Conservation (phyloP, 2,113 vertebrate species). For the Phainopepla nitens region DNA sequence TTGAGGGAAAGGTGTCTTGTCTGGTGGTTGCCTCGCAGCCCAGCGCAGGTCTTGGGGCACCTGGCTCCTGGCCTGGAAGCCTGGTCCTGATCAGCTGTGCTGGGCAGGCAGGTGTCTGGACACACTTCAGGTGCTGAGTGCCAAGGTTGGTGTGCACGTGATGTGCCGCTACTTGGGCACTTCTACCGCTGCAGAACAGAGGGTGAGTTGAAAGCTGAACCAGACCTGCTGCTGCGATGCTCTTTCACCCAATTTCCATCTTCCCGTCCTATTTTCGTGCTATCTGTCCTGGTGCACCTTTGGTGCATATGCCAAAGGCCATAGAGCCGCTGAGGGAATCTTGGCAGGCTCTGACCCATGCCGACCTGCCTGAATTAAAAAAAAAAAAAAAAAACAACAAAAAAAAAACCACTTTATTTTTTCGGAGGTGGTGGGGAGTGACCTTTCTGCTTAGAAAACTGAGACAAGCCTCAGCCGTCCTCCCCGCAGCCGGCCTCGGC, state of each 20-base stretch:
- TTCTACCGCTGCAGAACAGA: neutral
- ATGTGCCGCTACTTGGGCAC: rapidly evolving
- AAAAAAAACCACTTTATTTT: neutral
- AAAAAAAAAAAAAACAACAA: neutral
- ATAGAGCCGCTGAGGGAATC: neutral
- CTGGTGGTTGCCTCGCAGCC: rapidly evolving
- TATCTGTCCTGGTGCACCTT: neutral
- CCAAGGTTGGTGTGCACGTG: rapidly evolving
- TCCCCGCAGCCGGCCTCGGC: neutral
- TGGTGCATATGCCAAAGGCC: neutral
- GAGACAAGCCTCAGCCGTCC: neutral
- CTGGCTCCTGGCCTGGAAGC: neutral
- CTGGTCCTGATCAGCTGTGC: neutral
- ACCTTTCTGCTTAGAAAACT: neutral
- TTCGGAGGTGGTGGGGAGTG: too few relatives aligned
- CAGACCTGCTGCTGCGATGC: neutral
- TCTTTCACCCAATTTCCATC: neutral
- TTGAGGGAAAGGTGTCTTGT: too few relatives aligned
- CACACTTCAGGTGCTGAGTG: neutral
- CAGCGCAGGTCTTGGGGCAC: neutral
- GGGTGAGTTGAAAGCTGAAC: neutral
- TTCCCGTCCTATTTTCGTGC: neutral
- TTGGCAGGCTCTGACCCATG: neutral
- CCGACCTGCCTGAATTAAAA: neutral
- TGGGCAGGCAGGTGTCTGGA: rapidly evolving